Percentiles rank a stretch among this genome's conserved stretches.
Conservation (phyloP, 2,888 invertebrate species). For the Sabellastarte sp. region DNA sequence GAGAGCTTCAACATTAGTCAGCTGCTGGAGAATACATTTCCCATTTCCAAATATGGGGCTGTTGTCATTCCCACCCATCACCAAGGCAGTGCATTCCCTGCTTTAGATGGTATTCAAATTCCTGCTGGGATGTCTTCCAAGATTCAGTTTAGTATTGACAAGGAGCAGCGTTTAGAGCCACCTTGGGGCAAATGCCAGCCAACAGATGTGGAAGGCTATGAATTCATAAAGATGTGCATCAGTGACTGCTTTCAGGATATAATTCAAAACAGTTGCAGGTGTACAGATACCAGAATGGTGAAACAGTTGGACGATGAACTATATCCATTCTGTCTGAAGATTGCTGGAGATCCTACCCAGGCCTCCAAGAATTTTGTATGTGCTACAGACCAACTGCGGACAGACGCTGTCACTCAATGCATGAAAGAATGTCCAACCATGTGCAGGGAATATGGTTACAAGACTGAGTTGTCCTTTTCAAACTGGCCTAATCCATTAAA, state of each 20-base stretch:
- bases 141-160: neutral
- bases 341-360: neutral
- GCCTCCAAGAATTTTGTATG: neutral
- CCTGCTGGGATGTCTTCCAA: neutral
- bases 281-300: neutral
- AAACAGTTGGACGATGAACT: neutral
- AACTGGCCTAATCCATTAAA: neutral
- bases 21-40: too few relatives aligned
- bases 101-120: neutral
- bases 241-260: neutral
- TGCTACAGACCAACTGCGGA: neutral
- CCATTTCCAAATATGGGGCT: neutral
- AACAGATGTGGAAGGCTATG: neutral
- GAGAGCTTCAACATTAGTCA: neutral
- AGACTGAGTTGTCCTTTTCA: neutral
- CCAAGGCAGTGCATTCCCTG: neutral
- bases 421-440: neutral
- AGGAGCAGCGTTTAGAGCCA: neutral
- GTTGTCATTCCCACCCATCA: neutral
- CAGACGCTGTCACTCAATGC: neutral
- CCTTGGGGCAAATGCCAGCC: neutral
- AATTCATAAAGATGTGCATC: neutral
- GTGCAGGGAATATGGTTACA: neutral
- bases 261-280: neutral
- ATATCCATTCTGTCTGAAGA: neutral